Evolutionary conservation across 35 echinoderm and acorn worm genomes (phyloP), one percentile per base, ranked within the genome.

Genomic region (Acanthaster planci): DNA sequence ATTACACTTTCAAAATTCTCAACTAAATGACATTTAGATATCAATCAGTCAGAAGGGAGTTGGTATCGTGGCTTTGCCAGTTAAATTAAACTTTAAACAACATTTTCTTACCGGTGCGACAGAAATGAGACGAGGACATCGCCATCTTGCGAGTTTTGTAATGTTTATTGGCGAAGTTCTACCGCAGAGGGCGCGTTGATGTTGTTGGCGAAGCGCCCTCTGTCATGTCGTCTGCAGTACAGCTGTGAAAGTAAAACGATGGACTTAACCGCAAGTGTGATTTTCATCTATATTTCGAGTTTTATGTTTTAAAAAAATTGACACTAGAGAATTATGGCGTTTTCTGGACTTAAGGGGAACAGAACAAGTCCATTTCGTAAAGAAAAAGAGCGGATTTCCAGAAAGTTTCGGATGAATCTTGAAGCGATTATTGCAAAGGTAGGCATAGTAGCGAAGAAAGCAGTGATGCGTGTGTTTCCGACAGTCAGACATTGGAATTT

Each of bases 391-490:
- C 64, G 64, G 14, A 35, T 35, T 72, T 72, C 64, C 19, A 72
- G 15, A 72, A 72, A 26, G 29, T 72, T 72, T 72, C 64, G 10
- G 64, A 72, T 34, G 29, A 72, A 72, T 72, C 34, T 72, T 6
- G 64, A 72, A 26, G 64, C 64, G 34, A 72, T 72, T 72, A 72
- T 72, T 72, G 64, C 22, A 10, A 72, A 72, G 64, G 64, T 72
- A 72, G 14, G 23, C n/a, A 12, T n/a, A n/a, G n/a, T n/a, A 47
- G 42, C 12, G 42, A 47, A 47, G 4, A 47, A 4, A 6, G n/a
- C n/a, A n/a, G n/a, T 47, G 4, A 47, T 47, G 42, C 42, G 42
- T 47, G 4, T 47, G 12, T 47, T 47, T 47, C 42, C 42, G 42
- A 47, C 42, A 47, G 42, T 47, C 42, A 47, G 42, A 47, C 42